Evolutionary conservation across 2,888 invertebrate genomes (phyloP).

Genomic region (Pogonocherus hispidulus): DNA sequence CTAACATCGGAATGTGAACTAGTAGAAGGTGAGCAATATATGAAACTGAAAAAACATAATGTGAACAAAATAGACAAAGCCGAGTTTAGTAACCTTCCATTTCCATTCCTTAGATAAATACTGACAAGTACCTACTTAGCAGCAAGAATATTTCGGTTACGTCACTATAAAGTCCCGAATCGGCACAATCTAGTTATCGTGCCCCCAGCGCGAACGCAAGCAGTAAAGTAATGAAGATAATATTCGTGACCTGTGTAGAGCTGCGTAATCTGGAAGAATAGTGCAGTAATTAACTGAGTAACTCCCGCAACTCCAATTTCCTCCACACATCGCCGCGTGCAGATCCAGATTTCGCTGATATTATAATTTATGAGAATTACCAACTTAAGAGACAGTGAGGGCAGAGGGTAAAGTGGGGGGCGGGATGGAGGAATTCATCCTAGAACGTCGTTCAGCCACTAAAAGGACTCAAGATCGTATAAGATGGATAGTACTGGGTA

Average conservation of each 20-base stretch:
- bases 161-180: neutral
- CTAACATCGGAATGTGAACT: too few relatives aligned
- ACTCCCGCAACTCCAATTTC: slow-evolving; percentile 15
- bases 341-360: slow-evolving; percentile 24
- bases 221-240: slow-evolving; percentile 41
- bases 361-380: slow-evolving; percentile 23
- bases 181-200: slow-evolving; percentile 13
- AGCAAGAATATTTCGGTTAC: too few relatives aligned
- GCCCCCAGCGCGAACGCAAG: neutral
- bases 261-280: slow-evolving; percentile 39
- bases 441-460: neutral
- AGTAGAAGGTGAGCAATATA: too few relatives aligned
- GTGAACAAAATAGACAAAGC: too few relatives aligned
- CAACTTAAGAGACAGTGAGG: slow-evolving; percentile 9
- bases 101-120: too few relatives aligned
- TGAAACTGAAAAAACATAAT: too few relatives aligned
- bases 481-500: too few relatives aligned
- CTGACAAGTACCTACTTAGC: too few relatives aligned
- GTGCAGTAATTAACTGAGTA: slow-evolving; percentile 43
- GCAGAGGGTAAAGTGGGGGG: too few relatives aligned
- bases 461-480: too few relatives aligned
- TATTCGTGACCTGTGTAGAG: slow-evolving; percentile 37
- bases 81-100: too few relatives aligned
- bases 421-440: neutral
- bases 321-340: slow-evolving; percentile 17